Percentiles rank a stretch among this genome's conserved stretches.
Evolutionary conservation across 2,113 vertebrate genomes (phyloP).

Genomic region (Triplophysa tibetana): DNA sequence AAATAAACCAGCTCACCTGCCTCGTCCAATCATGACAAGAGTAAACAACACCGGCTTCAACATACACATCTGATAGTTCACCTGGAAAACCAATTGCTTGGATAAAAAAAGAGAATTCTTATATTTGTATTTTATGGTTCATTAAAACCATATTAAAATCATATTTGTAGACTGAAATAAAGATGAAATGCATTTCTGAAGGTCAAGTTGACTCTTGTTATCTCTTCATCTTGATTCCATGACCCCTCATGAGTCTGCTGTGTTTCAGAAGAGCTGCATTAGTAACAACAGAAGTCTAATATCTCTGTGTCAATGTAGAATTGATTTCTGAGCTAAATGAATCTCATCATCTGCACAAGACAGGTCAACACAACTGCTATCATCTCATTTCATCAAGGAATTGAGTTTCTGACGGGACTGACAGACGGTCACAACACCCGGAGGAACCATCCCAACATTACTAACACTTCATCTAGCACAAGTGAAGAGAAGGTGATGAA

Average conservation of each 20-base stretch:
- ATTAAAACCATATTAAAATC: too few species aligned
- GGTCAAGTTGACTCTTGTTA: too few species aligned
- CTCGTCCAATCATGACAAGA: conserved; percentile 23
- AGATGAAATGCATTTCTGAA: too few species aligned
- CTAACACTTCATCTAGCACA: not conserved
- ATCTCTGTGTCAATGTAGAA: not conserved
- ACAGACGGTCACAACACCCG: not conserved
- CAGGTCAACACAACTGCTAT: not conserved
- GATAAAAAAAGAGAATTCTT: too few species aligned
- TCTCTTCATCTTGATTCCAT: too few species aligned
- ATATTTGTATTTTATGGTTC: too few species aligned
- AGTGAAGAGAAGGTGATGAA: not conserved
- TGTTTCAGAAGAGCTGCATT: too few species aligned
- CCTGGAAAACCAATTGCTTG: too few species aligned
- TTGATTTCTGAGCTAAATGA: conserved; percentile 34
- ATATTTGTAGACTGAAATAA: too few species aligned
- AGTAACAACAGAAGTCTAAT: too few species aligned
- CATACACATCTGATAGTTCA: not conserved
- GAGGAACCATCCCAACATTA: not conserved
- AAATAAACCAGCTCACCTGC: conserved; percentile 41
- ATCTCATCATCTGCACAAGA: not conserved
- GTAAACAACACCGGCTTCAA: not conserved
- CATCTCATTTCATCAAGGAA: conserved; percentile 8
- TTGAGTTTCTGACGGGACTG: conserved; percentile 21
- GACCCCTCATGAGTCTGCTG: too few species aligned